Percentiles rank a stretch among this genome's conserved stretches.
Evolutionary conservation across 2,888 invertebrate genomes (phyloP).

Genomic region (Aporophyla nigra): DNA sequence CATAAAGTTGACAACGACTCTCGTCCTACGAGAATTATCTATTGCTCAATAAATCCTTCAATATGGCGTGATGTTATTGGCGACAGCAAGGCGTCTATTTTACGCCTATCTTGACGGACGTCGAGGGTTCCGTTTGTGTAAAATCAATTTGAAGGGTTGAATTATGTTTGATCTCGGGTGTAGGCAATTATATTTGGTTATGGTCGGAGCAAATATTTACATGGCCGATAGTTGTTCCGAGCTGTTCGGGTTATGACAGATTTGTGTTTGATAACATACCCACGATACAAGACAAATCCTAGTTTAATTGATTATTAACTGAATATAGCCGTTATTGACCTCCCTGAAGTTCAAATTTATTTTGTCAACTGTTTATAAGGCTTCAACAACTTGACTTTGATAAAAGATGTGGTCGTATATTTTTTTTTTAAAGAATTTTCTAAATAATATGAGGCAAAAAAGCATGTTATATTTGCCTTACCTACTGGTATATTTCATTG

Average conservation of each 20-base stretch:
- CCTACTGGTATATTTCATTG: no score
- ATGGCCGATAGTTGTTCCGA: neutral
- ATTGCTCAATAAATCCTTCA: constrained; percentile 67
- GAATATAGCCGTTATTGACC: no score
- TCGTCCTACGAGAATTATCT: constrained; percentile 58
- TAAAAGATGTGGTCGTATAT: no score
- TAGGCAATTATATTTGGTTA: constrained; percentile 31
- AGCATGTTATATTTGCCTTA: no score
- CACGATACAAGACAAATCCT: neutral
- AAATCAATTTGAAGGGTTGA: constrained; percentile 29
- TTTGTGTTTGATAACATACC: constrained; percentile 1
- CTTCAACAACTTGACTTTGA: no score
- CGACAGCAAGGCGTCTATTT: constrained; percentile 62
- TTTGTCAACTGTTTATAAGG: no score
- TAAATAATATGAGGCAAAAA: no score
- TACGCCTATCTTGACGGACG: constrained; percentile 40
- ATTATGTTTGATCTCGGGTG: constrained; percentile 28
- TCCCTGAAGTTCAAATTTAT: no score
- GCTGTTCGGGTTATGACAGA: neutral
- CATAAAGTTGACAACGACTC: constrained; percentile 63
- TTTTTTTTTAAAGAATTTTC: no score
- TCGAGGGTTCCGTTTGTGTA: constrained; percentile 18
- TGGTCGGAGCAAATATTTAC: constrained; percentile 21
- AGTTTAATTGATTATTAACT: neutral
- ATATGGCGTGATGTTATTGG: constrained; percentile 50